A percentile compares a stretch with the other conserved stretches of the same genome.
Conservation (phyloP, 2,113 vertebrate genomes). For the Balaenoptera acutorostrata region DNA sequence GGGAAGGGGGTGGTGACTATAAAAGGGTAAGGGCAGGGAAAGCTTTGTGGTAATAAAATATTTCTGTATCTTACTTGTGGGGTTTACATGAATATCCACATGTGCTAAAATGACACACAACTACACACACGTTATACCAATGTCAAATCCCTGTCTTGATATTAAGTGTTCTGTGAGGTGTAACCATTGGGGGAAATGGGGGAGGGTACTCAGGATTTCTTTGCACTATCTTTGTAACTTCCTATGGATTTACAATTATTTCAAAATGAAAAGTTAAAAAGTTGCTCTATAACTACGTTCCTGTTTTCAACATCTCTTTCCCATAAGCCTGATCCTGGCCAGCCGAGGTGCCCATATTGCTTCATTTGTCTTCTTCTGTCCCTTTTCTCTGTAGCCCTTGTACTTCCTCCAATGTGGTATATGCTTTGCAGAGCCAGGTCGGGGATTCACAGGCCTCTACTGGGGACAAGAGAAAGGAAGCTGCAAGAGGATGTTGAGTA, state of each 20-base stretch:
- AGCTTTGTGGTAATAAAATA: not conserved
- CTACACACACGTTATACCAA: too few relatives aligned
- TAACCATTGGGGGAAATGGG: too few relatives aligned
- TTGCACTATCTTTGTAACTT: not conserved
- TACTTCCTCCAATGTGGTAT: too few relatives aligned
- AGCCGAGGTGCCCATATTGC: accelerated
- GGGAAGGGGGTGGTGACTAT: not conserved
- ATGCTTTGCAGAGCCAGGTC: not conserved
- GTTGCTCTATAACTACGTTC: not conserved
- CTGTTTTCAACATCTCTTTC: not conserved
- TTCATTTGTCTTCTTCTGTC: not conserved
- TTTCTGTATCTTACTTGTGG: not conserved
- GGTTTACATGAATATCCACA: not conserved
- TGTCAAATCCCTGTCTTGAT: not conserved
- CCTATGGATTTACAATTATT: not conserved
- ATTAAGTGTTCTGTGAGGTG: not conserved
- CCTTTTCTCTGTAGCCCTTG: not conserved
- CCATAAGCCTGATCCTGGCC: not conserved
- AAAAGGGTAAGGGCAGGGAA: not conserved
- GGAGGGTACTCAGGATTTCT: not conserved
- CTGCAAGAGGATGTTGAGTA: not conserved
- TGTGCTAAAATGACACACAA: not conserved
- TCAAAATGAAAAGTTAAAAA: not conserved
- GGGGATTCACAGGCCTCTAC: not conserved
- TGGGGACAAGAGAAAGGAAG: not conserved